Evolutionary conservation across 2,113 vertebrate genomes (phyloP).

Genomic region (Furnarius figulus): DNA sequence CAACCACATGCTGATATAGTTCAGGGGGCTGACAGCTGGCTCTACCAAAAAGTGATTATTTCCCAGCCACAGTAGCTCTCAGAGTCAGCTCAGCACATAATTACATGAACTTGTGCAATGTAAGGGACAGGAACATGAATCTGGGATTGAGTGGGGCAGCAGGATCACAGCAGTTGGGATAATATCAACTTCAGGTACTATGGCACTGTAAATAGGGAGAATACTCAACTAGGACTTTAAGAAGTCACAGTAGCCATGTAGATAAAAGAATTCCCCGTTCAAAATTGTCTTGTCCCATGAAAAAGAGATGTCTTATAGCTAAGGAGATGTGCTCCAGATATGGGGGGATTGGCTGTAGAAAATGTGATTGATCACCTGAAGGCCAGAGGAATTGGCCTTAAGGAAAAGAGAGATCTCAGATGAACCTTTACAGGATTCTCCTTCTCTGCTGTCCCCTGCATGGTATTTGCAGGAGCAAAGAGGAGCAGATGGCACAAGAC

Average conservation of each 20-base stretch:
- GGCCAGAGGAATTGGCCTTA: background rate
- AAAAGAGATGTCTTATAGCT: background rate
- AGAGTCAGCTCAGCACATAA: background rate
- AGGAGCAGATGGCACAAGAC: slow-evolving; percentile 33
- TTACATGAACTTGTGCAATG: background rate
- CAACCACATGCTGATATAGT: background rate
- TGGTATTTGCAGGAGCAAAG: background rate
- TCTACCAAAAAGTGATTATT: background rate
- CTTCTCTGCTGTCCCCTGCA: background rate
- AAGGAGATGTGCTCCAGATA: background rate
- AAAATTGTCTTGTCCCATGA: background rate
- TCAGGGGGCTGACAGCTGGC: background rate
- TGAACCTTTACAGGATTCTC: background rate
- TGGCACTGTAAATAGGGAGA: background rate
- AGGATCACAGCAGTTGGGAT: background rate
- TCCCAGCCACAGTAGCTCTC: background rate
- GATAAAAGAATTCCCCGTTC: background rate
- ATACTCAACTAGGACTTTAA: background rate
- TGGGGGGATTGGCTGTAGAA: background rate
- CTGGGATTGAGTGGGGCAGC: background rate
- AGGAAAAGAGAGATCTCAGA: background rate
- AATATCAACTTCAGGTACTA: background rate
- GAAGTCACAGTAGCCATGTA: background rate
- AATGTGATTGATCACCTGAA: background rate
- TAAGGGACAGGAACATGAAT: background rate